phyloP scores from a whole-genome alignment of 2,113 vertebrate genomes.

The Erythrocercus mccallii region DNA sequence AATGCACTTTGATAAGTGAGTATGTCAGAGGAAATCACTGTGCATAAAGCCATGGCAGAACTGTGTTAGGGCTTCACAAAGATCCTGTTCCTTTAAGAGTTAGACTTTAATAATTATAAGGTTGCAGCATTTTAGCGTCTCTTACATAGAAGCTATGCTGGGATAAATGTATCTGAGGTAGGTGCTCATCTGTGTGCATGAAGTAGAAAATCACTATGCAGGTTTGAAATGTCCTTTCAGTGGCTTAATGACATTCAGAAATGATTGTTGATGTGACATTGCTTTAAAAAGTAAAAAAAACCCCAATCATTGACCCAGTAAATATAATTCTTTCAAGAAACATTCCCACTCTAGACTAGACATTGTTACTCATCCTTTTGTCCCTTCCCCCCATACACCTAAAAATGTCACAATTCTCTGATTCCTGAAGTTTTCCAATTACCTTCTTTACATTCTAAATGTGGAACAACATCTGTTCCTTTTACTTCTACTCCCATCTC shows the following conservation, averaged over 20 bases:
- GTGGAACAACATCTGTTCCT: not conserved
- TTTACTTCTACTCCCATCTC: not conserved
- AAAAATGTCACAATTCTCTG: not conserved
- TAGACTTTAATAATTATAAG: not conserved
- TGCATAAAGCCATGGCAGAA: not conserved
- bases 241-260: not conserved
- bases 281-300: not conserved
- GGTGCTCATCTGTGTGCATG: not conserved
- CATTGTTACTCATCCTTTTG: not conserved
- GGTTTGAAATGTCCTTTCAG: not conserved
- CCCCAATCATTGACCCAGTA: not conserved
- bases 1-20: not conserved
- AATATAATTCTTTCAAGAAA: not conserved
- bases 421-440: not conserved
- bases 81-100: not conserved
- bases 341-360: not conserved
- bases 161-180: not conserved
- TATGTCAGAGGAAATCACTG: not conserved
- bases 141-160: not conserved
- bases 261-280: not conserved
- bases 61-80: not conserved
- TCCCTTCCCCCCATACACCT: not conserved
- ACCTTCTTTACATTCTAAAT: not conserved
- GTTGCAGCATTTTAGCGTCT: not conserved
- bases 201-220: not conserved